phyloP scores from a whole-genome alignment of 2,797 vertebrate genomes.

The Syndactyla subalaris region DNA sequence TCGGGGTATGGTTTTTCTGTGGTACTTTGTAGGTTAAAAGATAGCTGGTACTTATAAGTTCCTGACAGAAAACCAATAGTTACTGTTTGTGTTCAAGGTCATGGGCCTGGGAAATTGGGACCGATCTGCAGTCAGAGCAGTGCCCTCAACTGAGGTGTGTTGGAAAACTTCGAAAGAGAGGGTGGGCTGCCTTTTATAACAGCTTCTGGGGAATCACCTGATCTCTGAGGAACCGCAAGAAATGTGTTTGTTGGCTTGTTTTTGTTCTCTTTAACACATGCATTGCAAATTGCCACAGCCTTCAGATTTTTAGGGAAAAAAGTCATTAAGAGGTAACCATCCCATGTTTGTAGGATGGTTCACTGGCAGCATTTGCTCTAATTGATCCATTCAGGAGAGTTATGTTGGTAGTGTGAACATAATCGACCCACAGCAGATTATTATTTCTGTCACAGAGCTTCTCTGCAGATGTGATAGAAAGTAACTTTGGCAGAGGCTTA shows the following conservation, averaged over 20 bases:
- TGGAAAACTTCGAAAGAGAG: not conserved
- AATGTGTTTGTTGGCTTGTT: not conserved
- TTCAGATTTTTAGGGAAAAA: not conserved
- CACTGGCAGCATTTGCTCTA: constrained; percentile 7
- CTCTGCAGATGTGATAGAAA: constrained; percentile 50
- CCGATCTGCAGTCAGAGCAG: accelerated
- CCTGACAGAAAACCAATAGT: not conserved
- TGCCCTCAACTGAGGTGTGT: not conserved
- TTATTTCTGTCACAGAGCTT: constrained; percentile 55
- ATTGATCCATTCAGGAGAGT: constrained; percentile 56
- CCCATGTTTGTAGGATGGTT: not conserved
- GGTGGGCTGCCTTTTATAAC: not conserved
- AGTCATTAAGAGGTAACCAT: not conserved
- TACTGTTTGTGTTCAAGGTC: not conserved
- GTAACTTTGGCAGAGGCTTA: constrained; percentile 30
- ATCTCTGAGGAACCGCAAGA: not conserved
- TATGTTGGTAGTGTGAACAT: constrained; percentile 21
- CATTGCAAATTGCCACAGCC: not conserved
- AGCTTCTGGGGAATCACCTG: not conserved
- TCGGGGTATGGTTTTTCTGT: not conserved
- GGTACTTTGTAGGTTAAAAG: not conserved
- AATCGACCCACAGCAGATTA: constrained; percentile 40
- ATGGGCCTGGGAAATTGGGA: not conserved
- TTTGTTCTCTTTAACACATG: not conserved
- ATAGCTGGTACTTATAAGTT: not conserved